Percentiles rank a stretch among this genome's conserved stretches.
Conservation (phyloP, 2,888 invertebrate genomes). For the Hydrotaea diabolus region DNA sequence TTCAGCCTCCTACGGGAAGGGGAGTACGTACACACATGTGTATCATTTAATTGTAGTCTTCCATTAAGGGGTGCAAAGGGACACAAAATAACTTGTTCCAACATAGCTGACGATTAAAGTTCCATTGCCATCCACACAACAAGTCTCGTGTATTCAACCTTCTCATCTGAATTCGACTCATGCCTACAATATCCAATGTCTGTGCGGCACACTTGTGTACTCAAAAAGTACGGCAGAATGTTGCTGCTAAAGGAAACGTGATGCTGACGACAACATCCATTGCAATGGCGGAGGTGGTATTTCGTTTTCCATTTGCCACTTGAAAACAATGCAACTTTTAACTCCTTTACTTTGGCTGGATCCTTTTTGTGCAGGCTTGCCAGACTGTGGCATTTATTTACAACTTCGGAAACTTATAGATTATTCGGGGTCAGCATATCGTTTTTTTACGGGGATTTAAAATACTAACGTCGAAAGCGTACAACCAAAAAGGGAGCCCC, state of each 20-base stretch:
- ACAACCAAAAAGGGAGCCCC: too few relatives aligned
- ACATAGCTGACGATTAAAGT: neutral
- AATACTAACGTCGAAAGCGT: too few relatives aligned
- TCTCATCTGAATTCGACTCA: neutral
- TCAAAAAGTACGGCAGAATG: constrained; percentile 45
- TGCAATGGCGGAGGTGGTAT: neutral
- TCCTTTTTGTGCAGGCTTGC: neutral
- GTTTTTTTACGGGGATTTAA: too few relatives aligned
- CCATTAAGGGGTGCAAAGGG: neutral
- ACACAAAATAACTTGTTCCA: neutral
- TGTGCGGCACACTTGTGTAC: constrained; percentile 44
- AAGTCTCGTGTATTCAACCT: neutral
- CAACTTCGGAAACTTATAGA: too few relatives aligned
- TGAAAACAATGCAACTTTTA: constrained; percentile 31
- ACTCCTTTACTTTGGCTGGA: constrained; percentile 36
- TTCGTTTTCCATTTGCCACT: neutral
- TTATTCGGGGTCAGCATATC: too few relatives aligned
- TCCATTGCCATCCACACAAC: neutral
- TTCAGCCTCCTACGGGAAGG: neutral
- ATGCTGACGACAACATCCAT: constrained; percentile 2
- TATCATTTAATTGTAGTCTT: constrained; percentile 45
- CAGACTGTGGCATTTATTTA: neutral
- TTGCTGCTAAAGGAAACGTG: constrained; percentile 47
- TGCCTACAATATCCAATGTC: constrained; percentile 20
- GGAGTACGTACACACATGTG: neutral